A percentile compares a stretch with the other conserved stretches of the same genome.
These are phyloP conservation scores for Achatina immaculata DNA, from an alignment of 1,140 invertebrate genomes.

Conservation along the genomic window DNA sequence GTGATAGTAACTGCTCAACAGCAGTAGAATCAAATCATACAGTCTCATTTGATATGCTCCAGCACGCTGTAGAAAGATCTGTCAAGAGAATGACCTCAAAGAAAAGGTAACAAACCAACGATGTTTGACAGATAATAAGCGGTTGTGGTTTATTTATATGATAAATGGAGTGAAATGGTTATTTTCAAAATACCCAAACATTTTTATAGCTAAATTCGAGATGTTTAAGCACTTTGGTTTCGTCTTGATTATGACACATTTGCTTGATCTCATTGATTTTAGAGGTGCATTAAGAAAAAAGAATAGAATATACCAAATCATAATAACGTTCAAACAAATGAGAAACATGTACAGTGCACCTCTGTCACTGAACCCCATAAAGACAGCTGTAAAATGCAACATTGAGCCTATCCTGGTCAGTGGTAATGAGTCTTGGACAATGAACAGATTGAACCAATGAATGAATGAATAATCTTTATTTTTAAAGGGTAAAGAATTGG, in stretches of 20 bases:
- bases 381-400: too few species aligned
- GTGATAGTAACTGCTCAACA: neutral
- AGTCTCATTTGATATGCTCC: neutral
- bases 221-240: neutral
- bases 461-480: too few species aligned
- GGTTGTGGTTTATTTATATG: too few species aligned
- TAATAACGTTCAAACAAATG: too few species aligned
- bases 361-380: too few species aligned
- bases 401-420: too few species aligned
- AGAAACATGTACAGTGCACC: too few species aligned
- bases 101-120: neutral
- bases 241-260: neutral
- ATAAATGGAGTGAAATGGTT: neutral
- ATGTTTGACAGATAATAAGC: neutral
- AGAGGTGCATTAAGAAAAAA: neutral
- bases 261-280: neutral
- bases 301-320: too few species aligned
- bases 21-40: neutral
- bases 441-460: too few species aligned
- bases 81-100: conserved; percentile 5
- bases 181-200: neutral
- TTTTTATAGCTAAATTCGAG: neutral
- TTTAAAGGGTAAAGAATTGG: too few species aligned
- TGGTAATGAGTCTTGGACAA: too few species aligned
- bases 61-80: conserved; percentile 6